Conservation (phyloP, 2,797 vertebrate species). For the Cyclopterus lumpus region DNA sequence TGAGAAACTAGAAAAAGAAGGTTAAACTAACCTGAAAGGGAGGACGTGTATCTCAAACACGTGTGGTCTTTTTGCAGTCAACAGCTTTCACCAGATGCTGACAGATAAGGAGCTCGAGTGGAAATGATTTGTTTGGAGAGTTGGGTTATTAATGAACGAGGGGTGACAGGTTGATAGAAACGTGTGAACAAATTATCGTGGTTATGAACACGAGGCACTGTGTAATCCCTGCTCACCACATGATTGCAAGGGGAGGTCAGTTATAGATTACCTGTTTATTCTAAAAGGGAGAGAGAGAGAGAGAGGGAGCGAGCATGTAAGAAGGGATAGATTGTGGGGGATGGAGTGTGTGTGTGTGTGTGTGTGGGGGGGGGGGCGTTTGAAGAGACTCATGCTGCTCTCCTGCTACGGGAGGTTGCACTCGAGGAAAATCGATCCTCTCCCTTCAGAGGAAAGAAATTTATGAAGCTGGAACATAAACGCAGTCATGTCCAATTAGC, state of each 20-base stretch:
- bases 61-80: slow-evolving; percentile 12
- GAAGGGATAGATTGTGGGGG: slow-evolving; percentile 25
- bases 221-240: slow-evolving; percentile 33
- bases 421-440: slow-evolving; percentile 82
- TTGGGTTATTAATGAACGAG: slow-evolving; percentile 22
- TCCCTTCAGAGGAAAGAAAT: slow-evolving; percentile 82
- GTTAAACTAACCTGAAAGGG: neutral
- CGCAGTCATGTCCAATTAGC: slow-evolving; percentile 86
- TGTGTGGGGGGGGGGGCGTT: slow-evolving; percentile 34
- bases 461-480: slow-evolving; percentile 85
- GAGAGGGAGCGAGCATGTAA: slow-evolving; percentile 15
- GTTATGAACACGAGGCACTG: slow-evolving; percentile 11
- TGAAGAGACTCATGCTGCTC: slow-evolving; percentile 61
- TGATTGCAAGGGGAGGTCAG: slow-evolving; percentile 46
- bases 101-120: slow-evolving; percentile 39
- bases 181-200: slow-evolving; percentile 17
- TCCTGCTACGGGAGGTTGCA: slow-evolving; percentile 60
- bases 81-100: slow-evolving; percentile 31
- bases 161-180: slow-evolving; percentile 21
- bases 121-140: slow-evolving; percentile 36
- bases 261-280: slow-evolving; percentile 71
- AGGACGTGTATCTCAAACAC: slow-evolving; percentile 23
- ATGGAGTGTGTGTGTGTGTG: too few species aligned
- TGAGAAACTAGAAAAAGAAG: slow-evolving; percentile 11
- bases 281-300: slow-evolving; percentile 17